These are phyloP conservation scores for Pygocentrus nattereri DNA, from an alignment of 2,797 vertebrate genomes.

Conservation along the genomic window DNA sequence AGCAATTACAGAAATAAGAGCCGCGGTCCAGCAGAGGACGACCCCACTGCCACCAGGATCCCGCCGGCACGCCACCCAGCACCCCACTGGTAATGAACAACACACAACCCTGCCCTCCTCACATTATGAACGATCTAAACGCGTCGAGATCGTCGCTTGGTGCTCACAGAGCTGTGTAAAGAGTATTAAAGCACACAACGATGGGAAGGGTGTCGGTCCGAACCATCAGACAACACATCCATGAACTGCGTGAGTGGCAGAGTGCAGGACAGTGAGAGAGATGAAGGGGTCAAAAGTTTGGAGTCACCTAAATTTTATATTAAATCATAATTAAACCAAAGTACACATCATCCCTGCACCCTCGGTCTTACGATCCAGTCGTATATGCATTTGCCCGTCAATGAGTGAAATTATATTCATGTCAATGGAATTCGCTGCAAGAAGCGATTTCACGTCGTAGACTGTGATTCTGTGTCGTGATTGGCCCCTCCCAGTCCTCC, in stretches of 20 bases:
- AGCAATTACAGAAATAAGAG: slow-evolving; percentile 55
- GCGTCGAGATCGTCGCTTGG: not conserved
- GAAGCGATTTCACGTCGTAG: too few relatives aligned
- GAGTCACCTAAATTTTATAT: too few relatives aligned
- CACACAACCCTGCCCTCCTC: not conserved
- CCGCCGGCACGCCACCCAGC: not conserved
- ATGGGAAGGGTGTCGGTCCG: not conserved
- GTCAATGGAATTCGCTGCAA: too few relatives aligned
- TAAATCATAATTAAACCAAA: too few relatives aligned
- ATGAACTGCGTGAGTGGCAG: not conserved
- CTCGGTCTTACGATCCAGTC: too few relatives aligned
- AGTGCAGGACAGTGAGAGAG: not conserved
- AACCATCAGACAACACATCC: too few relatives aligned
- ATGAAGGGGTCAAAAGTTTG: not conserved
- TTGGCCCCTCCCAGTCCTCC: too few relatives aligned
- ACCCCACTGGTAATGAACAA: slow-evolving; percentile 26
- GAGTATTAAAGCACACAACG: not conserved
- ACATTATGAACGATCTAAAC: slow-evolving; percentile 6
- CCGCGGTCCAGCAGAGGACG: slow-evolving; percentile 27
- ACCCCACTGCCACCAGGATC: slow-evolving; percentile 23
- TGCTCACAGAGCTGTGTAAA: not conserved
- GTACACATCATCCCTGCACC: too few relatives aligned
- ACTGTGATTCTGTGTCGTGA: too few relatives aligned
- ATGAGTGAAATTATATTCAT: too few relatives aligned
- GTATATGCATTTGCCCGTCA: too few relatives aligned